phyloP scores from a whole-genome alignment of 2,888 invertebrate species.

The Cephus pulcher region DNA sequence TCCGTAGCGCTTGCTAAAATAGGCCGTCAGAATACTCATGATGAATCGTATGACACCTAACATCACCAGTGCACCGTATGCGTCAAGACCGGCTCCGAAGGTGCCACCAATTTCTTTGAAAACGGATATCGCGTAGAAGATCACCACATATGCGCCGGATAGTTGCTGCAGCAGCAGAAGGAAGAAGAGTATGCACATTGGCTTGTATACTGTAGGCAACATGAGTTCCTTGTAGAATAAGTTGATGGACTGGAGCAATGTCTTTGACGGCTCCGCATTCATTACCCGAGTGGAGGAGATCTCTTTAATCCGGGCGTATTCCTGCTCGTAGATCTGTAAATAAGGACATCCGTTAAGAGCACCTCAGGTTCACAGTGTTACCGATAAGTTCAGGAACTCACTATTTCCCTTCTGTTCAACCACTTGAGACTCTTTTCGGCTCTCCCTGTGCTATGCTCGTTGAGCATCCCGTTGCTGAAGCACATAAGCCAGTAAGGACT shows the following conservation, averaged over 20 bases:
- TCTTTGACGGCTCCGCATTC: slow-evolving; percentile 23
- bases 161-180: slow-evolving; percentile 71
- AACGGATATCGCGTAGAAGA: slow-evolving; percentile 71
- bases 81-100: slow-evolving; percentile 65
- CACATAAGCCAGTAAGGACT: slow-evolving; percentile 71
- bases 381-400: slow-evolving; percentile 36
- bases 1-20: slow-evolving; percentile 68
- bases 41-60: slow-evolving; percentile 69
- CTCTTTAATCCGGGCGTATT: slow-evolving; percentile 44
- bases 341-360: neutral
- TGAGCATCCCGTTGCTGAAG: slow-evolving; percentile 58
- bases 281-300: slow-evolving; percentile 28
- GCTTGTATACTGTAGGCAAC: slow-evolving; percentile 67
- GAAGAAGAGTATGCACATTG: slow-evolving; percentile 66
- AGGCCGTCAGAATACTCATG: slow-evolving; percentile 68
- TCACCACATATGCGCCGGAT: slow-evolving; percentile 71
- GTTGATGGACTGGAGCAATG: slow-evolving; percentile 32
- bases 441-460: slow-evolving; percentile 33
- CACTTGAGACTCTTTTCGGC: slow-evolving; percentile 65
- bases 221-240: slow-evolving; percentile 39
- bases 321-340: slow-evolving; percentile 46
- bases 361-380: neutral
- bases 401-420: slow-evolving; percentile 65
- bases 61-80: slow-evolving; percentile 67
- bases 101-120: slow-evolving; percentile 67